A percentile compares a stretch with the other conserved stretches of the same genome.
Conservation (phyloP, 2,797 vertebrate genomes). For the Peromyscus nudipes region DNA sequence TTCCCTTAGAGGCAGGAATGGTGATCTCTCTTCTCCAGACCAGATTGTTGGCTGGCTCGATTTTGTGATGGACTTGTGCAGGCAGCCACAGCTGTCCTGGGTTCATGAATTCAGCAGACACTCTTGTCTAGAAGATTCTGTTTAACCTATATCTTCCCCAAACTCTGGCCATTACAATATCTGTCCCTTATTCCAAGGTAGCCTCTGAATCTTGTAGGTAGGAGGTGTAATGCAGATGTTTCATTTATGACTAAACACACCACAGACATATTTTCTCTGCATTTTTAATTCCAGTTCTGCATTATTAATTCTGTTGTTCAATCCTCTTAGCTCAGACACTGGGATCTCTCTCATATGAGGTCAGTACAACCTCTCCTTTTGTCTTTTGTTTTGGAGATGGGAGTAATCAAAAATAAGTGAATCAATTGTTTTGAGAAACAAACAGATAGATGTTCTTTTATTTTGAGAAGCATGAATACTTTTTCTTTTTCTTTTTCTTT, state of each 20-base stretch:
- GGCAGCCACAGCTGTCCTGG: not conserved
- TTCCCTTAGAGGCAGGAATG: not conserved
- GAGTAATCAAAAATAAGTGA: not conserved
- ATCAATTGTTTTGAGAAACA: not conserved
- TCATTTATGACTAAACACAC: not conserved
- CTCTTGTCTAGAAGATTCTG: not conserved
- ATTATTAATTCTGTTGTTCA: not conserved
- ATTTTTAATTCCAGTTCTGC: not conserved
- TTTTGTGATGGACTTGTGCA: not conserved
- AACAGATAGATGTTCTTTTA: not conserved
- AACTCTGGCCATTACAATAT: not conserved
- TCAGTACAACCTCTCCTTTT: not conserved
- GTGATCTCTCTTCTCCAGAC: not conserved
- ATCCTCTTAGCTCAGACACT: not conserved
- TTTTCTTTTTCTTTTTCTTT: too few relatives aligned
- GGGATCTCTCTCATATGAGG: not conserved
- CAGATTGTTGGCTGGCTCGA: not conserved
- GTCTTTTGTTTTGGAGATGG: slow-evolving; percentile 15
- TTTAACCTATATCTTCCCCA: too few relatives aligned
- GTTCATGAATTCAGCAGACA: not conserved
- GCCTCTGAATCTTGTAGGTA: not conserved
- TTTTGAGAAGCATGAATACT: too few relatives aligned
- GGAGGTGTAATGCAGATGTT: not conserved
- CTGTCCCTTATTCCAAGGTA: not conserved
- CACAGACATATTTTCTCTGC: not conserved